Evolutionary conservation across 2,888 invertebrate genomes (phyloP), one percentile per base, ranked within the genome.

Genomic region (Meta bourneti): DNA sequence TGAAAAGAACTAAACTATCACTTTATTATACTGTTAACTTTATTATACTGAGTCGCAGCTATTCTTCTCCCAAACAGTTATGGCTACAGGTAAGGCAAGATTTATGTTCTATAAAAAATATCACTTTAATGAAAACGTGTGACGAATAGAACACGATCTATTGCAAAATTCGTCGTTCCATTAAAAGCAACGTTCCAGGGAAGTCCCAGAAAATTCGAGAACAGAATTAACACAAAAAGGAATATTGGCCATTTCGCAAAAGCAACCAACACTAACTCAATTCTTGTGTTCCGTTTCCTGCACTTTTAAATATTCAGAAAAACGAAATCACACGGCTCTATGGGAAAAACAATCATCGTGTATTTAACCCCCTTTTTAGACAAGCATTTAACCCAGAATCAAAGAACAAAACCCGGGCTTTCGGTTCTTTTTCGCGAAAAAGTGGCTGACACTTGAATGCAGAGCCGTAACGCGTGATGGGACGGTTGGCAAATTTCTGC

Each of bases 331-430:
- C 61, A 34, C 34, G 34, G 34, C 34, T 34, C 34, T 34, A 34
- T 34, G 34, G 34, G 34, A 34, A 34, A 34, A 34, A 34, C 34
- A 61, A 61, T 61, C 61, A 16, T 8, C 13, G 61, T 0, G 80
- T 52, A 49, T 88, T 88, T 88, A 88, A 88, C 86, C 88, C 81
- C 86, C 74, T 88, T 88, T 81, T 81, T 74, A 72, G 88, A 88
- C 80, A 81, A 80, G 70, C 77, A 89, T 89, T 89, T 89, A 89
- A 89, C 89, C 89, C 69, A 82, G 81, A 89, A 89, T 61, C 72
- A 74, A 69, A 75, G 74, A 82, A 89, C 72, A 54, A 54, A 82
- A 82, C n/a, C n/a, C 34, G 19, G 52, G 49, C 9, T 51, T 49
- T n/a, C 70, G 13, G 16, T 19, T 71, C 48, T 61, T 61, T 61